phyloP scores from a whole-genome alignment of 2,797 vertebrate genomes.

The Varecia variegata region DNA sequence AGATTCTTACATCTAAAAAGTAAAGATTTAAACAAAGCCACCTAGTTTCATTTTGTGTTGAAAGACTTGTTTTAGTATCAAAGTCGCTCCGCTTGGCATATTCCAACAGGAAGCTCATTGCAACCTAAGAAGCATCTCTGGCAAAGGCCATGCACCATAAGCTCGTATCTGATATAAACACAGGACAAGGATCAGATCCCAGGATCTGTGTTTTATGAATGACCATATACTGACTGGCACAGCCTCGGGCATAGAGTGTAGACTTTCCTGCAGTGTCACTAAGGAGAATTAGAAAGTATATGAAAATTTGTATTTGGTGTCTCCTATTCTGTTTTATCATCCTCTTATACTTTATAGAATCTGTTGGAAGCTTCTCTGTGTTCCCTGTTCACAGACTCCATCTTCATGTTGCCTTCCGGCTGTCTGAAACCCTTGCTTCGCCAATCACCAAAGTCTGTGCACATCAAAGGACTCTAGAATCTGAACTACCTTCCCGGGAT shows the following conservation, averaged over 20 bases:
- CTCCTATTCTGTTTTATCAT: neutral
- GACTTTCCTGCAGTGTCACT: neutral
- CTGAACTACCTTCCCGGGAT: neutral
- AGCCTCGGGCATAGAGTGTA: fast-evolving
- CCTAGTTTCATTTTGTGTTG: neutral
- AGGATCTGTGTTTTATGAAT: neutral
- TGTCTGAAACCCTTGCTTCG: neutral
- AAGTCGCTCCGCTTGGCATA: neutral
- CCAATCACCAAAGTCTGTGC: neutral
- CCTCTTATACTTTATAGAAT: neutral
- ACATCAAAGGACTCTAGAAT: neutral
- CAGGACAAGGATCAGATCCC: no score
- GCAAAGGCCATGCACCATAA: neutral
- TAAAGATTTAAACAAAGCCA: neutral
- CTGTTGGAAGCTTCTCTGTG: neutral
- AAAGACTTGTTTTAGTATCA: neutral
- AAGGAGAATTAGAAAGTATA: neutral
- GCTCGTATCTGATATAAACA: neutral
- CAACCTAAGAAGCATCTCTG: neutral
- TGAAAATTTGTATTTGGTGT: neutral
- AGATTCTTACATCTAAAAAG: neutral
- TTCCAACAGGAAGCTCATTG: conserved; percentile 2
- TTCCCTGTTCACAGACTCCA: neutral
- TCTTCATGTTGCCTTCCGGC: neutral
- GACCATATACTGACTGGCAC: fast-evolving